A percentile compares a stretch with the other conserved stretches of the same genome.
Conservation (phyloP, 2,113 vertebrate species). For the Poeciliopsis turrubarensis region DNA sequence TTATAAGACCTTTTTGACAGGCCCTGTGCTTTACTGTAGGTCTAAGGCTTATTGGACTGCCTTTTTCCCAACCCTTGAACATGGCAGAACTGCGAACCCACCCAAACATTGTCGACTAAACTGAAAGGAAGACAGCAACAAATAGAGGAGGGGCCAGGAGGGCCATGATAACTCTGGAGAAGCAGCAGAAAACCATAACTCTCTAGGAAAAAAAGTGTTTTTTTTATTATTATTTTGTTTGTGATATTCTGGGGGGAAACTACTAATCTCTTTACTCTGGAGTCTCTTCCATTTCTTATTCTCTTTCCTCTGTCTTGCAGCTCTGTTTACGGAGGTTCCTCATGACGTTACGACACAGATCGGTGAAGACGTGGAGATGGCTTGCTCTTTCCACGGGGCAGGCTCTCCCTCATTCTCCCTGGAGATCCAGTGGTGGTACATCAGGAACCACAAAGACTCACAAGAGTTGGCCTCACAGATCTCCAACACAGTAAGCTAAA, state of each 20-base stretch:
- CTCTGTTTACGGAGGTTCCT: constrained; percentile 93
- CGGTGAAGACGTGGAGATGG: constrained; percentile 95
- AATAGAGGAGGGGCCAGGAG: too few relatives aligned
- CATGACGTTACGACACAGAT: constrained; percentile 88
- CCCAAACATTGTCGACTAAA: too few relatives aligned
- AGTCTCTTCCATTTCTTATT: neutral
- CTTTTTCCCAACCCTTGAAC: too few relatives aligned
- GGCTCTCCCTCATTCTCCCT: constrained; percentile 91
- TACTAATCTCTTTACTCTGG: neutral
- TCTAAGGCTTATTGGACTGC: too few relatives aligned
- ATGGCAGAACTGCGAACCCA: too few relatives aligned
- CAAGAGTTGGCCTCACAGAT: constrained; percentile 83
- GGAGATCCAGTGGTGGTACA: constrained; percentile 99
- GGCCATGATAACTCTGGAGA: too few relatives aligned
- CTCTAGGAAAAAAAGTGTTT: neutral
- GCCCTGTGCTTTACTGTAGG: too few relatives aligned
- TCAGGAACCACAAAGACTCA: constrained; percentile 85
- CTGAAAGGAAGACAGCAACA: too few relatives aligned
- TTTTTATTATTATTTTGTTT: neutral
- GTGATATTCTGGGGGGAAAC: neutral
- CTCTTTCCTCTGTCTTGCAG: constrained; percentile 70
- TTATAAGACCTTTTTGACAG: too few relatives aligned
- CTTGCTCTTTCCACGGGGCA: constrained; percentile 93
- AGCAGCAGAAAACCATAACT: too few relatives aligned
- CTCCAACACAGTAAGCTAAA: constrained; percentile 82